Conservation (phyloP, 2,113 vertebrate species). For the Propithecus coquereli region DNA sequence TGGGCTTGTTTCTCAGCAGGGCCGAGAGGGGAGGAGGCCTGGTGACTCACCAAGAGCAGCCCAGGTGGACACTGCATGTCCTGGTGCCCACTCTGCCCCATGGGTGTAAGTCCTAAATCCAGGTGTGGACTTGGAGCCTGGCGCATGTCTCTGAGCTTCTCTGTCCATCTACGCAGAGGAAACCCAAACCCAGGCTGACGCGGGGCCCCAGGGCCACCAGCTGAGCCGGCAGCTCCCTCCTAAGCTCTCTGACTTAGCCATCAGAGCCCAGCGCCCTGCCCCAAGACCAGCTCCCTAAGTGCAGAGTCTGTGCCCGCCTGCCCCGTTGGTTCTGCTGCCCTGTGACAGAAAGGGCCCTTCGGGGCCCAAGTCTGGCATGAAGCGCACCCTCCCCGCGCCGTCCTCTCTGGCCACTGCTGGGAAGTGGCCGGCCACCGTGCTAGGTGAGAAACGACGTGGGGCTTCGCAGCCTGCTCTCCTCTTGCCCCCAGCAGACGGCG, state of each 20-base stretch:
- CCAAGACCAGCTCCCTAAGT: too few species aligned
- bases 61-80: rapidly evolving
- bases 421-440: rapidly evolving
- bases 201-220: neutral
- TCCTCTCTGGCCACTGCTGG: neutral
- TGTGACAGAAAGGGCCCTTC: neutral
- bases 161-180: neutral
- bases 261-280: neutral
- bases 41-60: neutral
- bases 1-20: neutral
- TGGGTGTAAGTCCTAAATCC: neutral
- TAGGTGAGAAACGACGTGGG: neutral
- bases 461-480: too few species aligned
- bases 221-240: neutral
- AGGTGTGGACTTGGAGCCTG: neutral
- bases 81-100: neutral
- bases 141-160: rapidly evolving
- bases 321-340: too few species aligned
- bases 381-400: neutral
- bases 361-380: rapidly evolving
- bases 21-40: neutral
- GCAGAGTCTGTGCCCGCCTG: rapidly evolving
- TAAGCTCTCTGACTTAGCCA: neutral
- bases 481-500: rapidly evolving
- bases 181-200: too few species aligned